Base-by-base conservation (phyloP, 1,140 invertebrate species). In the Leucophenga varia region DNA sequence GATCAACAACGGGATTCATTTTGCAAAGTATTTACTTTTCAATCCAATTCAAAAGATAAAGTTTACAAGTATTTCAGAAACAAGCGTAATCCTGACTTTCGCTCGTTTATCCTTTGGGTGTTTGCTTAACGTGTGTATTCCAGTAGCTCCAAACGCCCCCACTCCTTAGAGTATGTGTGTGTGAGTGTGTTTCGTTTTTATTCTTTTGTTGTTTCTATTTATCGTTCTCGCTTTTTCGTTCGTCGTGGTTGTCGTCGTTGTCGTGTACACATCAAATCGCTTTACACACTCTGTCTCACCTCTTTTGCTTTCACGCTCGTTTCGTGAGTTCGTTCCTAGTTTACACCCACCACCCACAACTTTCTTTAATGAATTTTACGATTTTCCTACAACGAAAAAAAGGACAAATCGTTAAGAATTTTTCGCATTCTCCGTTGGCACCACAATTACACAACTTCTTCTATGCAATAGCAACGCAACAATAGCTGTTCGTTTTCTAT, bases 1-100 rank as follows among this genome's bases (percentile, higher is more conserved):
- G 87, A 79, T 97, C 94, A 49, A 82, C 79, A 21, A 79, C 78
- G 65, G 72, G 52, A 58, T 70, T 75, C 73, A 75, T 74, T 36
- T 54, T 52, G 28, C n/a, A n/a, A n/a, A n/a, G n/a, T n/a, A n/a
- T n/a, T n/a, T n/a, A n/a, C n/a, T n/a, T n/a, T n/a, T n/a, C n/a
- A n/a, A n/a, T n/a, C n/a, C n/a, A n/a, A n/a, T n/a, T n/a, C n/a
- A n/a, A n/a, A n/a, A n/a, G n/a, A n/a, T n/a, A n/a, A n/a, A n/a
- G n/a, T n/a, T n/a, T n/a, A n/a, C n/a, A n/a, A n/a, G n/a, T n/a
- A n/a, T n/a, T n/a, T n/a, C n/a, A n/a, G n/a, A n/a, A n/a, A n/a
- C n/a, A n/a, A n/a, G n/a, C n/a, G n/a, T n/a, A n/a, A n/a, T n/a
- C n/a, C n/a, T n/a, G n/a, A n/a, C n/a, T n/a, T n/a, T n/a, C n/a